Percentiles rank a stretch among this genome's conserved stretches.
Conservation (phyloP, 2,797 vertebrate genomes). For the Hemibagrus guttatus region DNA sequence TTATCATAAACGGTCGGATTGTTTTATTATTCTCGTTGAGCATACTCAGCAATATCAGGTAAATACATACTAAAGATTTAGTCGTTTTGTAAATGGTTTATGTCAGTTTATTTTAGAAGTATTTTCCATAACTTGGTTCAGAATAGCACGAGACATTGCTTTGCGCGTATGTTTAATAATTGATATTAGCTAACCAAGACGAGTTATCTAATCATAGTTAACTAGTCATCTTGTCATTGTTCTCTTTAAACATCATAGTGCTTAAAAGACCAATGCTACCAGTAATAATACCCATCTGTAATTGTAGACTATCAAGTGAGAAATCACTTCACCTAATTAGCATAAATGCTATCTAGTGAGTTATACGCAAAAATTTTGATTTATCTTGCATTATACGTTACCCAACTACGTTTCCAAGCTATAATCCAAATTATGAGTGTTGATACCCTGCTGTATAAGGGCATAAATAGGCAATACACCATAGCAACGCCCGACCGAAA, state of each 20-base stretch:
- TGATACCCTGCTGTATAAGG: background rate
- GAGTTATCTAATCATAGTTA: background rate
- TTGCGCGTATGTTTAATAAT: background rate
- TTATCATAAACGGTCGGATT: slow-evolving; percentile 47
- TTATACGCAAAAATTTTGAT: background rate
- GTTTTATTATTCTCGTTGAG: background rate
- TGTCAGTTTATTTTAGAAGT: background rate
- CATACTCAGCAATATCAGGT: slow-evolving; percentile 46
- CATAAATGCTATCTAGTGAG: background rate
- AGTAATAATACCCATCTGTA: background rate
- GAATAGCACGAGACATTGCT: background rate
- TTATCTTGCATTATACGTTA: background rate
- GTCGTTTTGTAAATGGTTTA: background rate
- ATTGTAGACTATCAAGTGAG: background rate
- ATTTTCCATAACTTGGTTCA: background rate
- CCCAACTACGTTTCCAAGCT: background rate
- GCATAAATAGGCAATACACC: slow-evolving; percentile 54
- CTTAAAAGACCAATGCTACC: background rate
- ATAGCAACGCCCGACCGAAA: slow-evolving; percentile 71
- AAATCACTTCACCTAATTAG: background rate
- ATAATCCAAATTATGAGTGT: background rate
- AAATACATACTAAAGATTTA: background rate
- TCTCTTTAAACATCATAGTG: background rate
- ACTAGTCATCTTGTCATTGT: background rate
- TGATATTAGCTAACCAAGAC: background rate